Conservation (phyloP, 30 jellyfish, hydroid and myxozoan species). For the Turritopsis rubra region DNA sequence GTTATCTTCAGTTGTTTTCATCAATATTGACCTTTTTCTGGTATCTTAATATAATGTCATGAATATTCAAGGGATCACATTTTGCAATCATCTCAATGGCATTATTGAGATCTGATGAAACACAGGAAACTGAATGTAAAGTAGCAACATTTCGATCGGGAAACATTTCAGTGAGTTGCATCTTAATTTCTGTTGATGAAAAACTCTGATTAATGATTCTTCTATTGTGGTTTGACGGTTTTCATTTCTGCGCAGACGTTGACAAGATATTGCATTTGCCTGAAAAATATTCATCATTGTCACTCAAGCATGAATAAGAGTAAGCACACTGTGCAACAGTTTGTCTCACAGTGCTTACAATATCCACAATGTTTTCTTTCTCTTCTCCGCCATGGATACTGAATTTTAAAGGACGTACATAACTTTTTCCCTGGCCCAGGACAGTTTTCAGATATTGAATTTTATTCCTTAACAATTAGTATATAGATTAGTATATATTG, state of each 20-base stretch:
- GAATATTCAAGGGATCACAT: neutral
- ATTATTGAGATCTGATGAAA: neutral
- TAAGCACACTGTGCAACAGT: neutral
- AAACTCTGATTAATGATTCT: neutral
- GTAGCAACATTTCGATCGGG: neutral
- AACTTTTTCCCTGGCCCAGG: neutral
- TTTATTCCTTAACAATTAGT: neutral
- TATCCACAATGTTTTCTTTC: neutral
- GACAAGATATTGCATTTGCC: neutral
- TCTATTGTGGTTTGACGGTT: neutral
- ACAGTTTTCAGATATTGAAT: neutral
- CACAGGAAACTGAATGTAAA: neutral
- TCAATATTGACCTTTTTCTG: neutral
- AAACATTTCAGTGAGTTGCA: conserved; percentile 2
- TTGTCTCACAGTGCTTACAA: neutral
- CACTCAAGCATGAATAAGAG: neutral
- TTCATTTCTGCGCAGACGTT: neutral
- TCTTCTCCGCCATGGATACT: neutral
- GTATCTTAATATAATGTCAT: conserved; percentile 2
- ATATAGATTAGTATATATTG: neutral
- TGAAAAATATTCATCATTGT: neutral
- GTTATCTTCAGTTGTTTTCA: neutral
- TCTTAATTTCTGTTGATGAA: neutral
- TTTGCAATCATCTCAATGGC: conserved; percentile 6
- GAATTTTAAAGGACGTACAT: neutral